Percentiles rank a stretch among this genome's conserved stretches.
Conservation (phyloP, 2,113 vertebrate genomes). For the Gallinago undulata region DNA sequence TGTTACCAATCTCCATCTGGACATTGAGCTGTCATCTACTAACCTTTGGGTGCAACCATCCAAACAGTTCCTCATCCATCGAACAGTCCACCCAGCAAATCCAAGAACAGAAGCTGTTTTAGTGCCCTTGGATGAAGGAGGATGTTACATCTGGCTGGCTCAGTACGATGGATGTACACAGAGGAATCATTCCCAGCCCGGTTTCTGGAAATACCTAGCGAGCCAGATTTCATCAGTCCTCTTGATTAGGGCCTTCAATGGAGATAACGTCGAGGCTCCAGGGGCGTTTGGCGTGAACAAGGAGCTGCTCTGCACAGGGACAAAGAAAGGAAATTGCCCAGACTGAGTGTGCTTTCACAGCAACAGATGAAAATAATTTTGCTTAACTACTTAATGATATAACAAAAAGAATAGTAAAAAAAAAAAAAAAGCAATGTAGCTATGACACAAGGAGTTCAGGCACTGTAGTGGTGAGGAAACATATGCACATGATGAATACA, state of each 20-base stretch:
- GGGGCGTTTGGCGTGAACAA: not conserved
- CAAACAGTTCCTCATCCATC: not conserved
- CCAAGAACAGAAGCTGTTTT: not conserved
- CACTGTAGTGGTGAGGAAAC: not conserved
- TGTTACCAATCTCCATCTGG: not conserved
- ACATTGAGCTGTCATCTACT: not conserved
- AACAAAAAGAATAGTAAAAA: not conserved
- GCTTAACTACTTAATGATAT: not conserved
- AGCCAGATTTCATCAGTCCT: not conserved
- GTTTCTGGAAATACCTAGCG: not conserved
- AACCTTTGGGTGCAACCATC: not conserved
- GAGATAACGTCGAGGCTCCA: not conserved
- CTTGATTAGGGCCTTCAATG: not conserved
- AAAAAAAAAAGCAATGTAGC: not conserved
- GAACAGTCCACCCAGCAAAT: not conserved
- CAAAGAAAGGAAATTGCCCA: not conserved
- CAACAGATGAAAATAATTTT: not conserved
- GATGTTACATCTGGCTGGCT: not conserved
- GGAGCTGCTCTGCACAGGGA: not conserved
- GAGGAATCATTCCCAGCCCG: not conserved
- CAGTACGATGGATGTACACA: not conserved
- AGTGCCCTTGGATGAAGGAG: not conserved
- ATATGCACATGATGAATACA: not conserved
- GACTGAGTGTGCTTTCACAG: not conserved
- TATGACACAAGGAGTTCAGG: not conserved